Evolutionary conservation across 2,797 vertebrate genomes (phyloP).

Genomic region (Lateolabrax maculatus): DNA sequence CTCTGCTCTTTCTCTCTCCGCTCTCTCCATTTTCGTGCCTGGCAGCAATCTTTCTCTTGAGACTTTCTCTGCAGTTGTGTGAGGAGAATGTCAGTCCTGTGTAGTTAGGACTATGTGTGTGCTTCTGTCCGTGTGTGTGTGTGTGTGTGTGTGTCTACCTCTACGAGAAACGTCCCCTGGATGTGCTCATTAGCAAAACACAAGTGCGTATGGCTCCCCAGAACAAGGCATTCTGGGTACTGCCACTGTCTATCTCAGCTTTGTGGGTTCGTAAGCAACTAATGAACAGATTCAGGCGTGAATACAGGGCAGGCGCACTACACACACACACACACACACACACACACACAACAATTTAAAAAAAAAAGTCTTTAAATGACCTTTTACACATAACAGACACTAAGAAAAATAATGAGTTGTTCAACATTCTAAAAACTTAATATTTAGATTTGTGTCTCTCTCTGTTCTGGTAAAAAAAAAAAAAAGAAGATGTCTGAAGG

Average conservation of each 20-base stretch:
- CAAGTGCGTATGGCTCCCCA: constrained; percentile 65
- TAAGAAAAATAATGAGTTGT: constrained; percentile 33
- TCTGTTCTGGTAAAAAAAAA: constrained; percentile 12
- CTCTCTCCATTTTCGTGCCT: constrained; percentile 73
- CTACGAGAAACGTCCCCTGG: constrained; percentile 63
- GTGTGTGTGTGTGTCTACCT: constrained; percentile 34
- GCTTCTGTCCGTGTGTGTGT: constrained; percentile 5
- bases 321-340: constrained; percentile 24
- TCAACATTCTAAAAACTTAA: constrained; percentile 46
- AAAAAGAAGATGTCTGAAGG: background rate
- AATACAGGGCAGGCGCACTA: constrained; percentile 38
- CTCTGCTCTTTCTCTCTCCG: constrained; percentile 57
- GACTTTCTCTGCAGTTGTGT: constrained; percentile 77
- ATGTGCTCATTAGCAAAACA: constrained; percentile 82
- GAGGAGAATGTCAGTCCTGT: constrained; percentile 79
- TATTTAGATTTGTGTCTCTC: constrained; percentile 39
- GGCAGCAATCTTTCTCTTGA: constrained; percentile 81
- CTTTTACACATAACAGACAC: constrained; percentile 36
- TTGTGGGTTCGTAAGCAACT: constrained; percentile 62
- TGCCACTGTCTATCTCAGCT: constrained; percentile 58
- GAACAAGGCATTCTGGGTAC: constrained; percentile 78
- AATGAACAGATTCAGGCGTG: constrained; percentile 71
- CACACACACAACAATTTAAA: constrained; percentile 14
- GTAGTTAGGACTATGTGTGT: constrained; percentile 46
- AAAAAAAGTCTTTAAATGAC: constrained; percentile 48